phyloP scores from a whole-genome alignment of 2,797 vertebrate genomes.

The Rachycentron canadum region DNA sequence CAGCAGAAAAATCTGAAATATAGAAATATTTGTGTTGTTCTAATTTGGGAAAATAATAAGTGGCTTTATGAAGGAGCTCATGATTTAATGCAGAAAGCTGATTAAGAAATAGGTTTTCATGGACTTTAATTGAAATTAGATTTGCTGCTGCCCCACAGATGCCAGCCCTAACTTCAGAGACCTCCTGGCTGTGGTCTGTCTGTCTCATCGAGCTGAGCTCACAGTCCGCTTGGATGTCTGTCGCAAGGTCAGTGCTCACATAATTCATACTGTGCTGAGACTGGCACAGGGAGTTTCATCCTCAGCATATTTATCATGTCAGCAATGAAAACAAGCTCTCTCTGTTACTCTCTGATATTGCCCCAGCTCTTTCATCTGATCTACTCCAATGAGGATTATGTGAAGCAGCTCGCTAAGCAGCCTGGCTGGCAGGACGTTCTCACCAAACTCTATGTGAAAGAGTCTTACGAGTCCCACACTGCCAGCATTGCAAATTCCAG shows the following conservation, averaged over 20 bases:
- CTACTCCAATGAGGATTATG: conserved; percentile 90
- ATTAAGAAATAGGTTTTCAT: background rate
- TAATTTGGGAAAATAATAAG: background rate
- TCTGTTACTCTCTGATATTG: conserved; percentile 22
- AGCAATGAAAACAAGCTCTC: conserved; percentile 19
- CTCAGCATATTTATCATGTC: background rate
- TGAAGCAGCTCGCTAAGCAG: conserved; percentile 90
- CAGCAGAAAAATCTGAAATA: background rate
- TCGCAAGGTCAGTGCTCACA: conserved; percentile 88
- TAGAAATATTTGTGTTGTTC: background rate
- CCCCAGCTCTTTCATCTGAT: conserved; percentile 95
- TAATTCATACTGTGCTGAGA: background rate
- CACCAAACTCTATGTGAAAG: conserved; percentile 95
- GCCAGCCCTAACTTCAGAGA: conserved; percentile 90
- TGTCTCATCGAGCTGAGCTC: conserved; percentile 94
- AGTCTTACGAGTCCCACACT: conserved; percentile 86
- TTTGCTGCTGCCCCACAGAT: conserved; percentile 78
- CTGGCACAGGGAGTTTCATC: background rate
- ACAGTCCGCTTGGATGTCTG: conserved; percentile 93
- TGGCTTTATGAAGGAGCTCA: background rate
- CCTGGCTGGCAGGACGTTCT: conserved; percentile 95
- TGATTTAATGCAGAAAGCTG: background rate
- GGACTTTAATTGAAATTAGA: background rate
- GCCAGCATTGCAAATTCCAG: conserved; percentile 76
- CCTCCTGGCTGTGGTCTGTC: conserved; percentile 92